These are phyloP conservation scores for Drosophila dives DNA, from an alignment of 2,888 invertebrate species.

Conservation along the genomic window DNA sequence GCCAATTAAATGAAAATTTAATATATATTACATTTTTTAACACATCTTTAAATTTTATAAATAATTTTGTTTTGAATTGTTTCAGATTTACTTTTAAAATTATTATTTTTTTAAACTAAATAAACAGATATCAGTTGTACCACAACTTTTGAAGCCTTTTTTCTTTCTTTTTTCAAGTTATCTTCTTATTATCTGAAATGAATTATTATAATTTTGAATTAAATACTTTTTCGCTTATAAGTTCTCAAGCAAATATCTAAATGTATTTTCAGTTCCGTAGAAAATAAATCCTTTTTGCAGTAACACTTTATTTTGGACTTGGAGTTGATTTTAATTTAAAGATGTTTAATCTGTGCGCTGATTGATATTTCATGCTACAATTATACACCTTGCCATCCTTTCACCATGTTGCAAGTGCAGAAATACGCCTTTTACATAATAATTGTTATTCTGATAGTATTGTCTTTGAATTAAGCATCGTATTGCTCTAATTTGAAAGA, in stretches of 20 bases:
- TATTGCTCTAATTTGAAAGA: conserved; percentile 63
- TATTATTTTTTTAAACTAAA: background rate
- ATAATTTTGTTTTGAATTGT: background rate
- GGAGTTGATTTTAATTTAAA: background rate
- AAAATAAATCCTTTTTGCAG: background rate
- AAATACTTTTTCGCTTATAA: background rate
- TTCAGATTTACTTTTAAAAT: background rate
- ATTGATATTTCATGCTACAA: background rate
- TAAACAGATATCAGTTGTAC: background rate
- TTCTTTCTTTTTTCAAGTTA: background rate
- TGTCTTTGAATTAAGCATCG: conserved; percentile 57
- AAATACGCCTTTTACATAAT: background rate
- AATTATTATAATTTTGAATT: background rate
- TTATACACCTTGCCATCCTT: background rate
- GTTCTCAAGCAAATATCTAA: background rate
- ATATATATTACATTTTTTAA: background rate
- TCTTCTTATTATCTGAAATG: background rate
- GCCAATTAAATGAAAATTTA: background rate
- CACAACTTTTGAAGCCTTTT: background rate
- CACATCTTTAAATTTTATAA: background rate
- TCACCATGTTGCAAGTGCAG: background rate
- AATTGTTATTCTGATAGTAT: conserved; percentile 43
- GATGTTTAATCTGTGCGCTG: background rate
- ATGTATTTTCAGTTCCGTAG: background rate
- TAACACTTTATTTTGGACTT: background rate